Percentiles rank a stretch among this genome's conserved stretches.
Evolutionary conservation across 2,797 vertebrate genomes (phyloP).

Genomic region (Lemur catta): DNA sequence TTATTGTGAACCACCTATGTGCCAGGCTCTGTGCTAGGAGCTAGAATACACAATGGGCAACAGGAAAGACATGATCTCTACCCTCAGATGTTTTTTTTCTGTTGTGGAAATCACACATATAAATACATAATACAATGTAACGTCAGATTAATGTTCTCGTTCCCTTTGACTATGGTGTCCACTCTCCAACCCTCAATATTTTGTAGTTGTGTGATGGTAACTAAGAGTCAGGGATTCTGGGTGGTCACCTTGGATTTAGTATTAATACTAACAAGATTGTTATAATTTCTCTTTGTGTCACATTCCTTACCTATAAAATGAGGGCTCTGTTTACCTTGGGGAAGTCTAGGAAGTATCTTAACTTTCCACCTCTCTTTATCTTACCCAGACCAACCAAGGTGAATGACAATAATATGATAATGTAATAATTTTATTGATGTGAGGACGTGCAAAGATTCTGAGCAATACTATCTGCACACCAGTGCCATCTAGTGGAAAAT

Average conservation of each 20-base stretch:
- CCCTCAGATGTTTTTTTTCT: background rate
- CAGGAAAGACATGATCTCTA: background rate
- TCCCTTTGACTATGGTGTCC: background rate
- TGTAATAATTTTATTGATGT: background rate
- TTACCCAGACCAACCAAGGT: constrained; percentile 20
- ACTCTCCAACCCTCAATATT: background rate
- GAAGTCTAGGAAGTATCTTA: background rate
- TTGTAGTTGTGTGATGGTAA: background rate
- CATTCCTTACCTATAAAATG: background rate
- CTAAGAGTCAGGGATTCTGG: background rate
- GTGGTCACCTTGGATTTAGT: background rate
- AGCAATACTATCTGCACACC: constrained; percentile 39
- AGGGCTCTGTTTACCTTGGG: background rate
- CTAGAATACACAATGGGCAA: background rate
- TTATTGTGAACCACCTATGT: background rate
- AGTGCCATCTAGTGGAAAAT: constrained; percentile 72
- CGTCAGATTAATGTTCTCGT: background rate
- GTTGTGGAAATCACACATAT: background rate
- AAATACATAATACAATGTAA: background rate
- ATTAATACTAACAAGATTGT: background rate
- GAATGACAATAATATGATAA: constrained; percentile 8
- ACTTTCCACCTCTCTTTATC: background rate
- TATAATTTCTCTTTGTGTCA: constrained; percentile 17
- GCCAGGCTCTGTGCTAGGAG: background rate
- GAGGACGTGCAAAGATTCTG: background rate